Conservation (phyloP, 2,113 vertebrate genomes). For the Mustelus asterias region DNA sequence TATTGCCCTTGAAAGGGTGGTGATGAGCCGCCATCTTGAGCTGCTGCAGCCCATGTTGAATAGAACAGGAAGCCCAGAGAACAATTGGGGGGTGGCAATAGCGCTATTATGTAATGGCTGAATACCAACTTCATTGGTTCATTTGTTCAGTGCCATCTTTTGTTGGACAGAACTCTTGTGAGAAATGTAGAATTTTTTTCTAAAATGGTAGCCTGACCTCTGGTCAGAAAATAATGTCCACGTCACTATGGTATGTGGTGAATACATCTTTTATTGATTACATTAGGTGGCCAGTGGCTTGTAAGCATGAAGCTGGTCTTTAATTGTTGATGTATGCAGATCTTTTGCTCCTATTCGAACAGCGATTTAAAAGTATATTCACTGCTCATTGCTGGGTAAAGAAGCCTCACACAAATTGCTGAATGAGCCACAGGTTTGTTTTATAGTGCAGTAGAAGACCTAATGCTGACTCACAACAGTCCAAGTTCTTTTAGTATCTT, state of each 20-base stretch:
- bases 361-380: background rate
- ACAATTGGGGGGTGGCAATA: background rate
- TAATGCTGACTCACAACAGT: background rate
- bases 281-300: background rate
- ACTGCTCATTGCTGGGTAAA: background rate
- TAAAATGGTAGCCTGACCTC: background rate
- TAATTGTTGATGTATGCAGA: background rate
- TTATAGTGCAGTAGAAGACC: background rate
- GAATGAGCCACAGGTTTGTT: background rate
- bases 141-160: background rate
- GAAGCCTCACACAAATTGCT: background rate
- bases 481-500: background rate
- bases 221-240: too few species aligned
- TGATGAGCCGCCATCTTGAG: too few species aligned
- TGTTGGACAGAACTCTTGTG: background rate
- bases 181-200: background rate
- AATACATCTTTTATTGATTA: background rate
- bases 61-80: background rate
- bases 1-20: too few species aligned
- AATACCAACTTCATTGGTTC: constrained; percentile 1
- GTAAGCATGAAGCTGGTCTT: background rate
- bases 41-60: background rate
- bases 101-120: background rate
- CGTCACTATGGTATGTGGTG: background rate
- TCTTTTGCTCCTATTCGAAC: background rate